Conservation (phyloP, 1,140 invertebrate species). For the Aphis craccivora region DNA sequence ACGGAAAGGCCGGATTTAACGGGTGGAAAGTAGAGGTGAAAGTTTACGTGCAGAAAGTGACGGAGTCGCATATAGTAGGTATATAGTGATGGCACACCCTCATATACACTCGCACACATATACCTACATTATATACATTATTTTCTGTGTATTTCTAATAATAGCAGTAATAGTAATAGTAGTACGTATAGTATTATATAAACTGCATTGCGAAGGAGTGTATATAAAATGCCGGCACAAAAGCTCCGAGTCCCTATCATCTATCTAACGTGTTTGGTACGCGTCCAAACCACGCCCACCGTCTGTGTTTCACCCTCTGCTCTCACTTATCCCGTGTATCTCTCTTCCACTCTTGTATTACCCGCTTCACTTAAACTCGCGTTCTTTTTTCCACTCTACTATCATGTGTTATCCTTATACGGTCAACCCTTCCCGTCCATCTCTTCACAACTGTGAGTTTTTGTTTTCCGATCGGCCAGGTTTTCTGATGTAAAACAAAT, state of each 20-base stretch:
- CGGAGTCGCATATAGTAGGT: background rate
- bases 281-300: conserved; percentile 50
- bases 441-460: background rate
- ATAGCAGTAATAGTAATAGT: background rate
- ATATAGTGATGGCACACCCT: background rate
- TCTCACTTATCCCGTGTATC: background rate
- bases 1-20: background rate
- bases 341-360: no score
- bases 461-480: conserved; percentile 51
- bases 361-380: background rate
- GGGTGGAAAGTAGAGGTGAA: background rate
- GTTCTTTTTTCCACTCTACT: conserved; percentile 11
- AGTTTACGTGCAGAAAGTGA: background rate
- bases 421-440: no score
- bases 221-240: conserved; percentile 29
- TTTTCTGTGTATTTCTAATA: conserved; percentile 12
- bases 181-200: background rate
- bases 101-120: no score
- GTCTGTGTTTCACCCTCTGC: background rate
- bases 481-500: conserved; percentile 55
- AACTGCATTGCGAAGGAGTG: background rate
- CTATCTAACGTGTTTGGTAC: conserved; percentile 55
- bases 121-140: background rate
- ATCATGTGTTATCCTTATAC: background rate
- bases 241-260: conserved; percentile 32